phyloP scores from a whole-genome alignment of 2,113 vertebrate species.

The Nerophis ophidion region DNA sequence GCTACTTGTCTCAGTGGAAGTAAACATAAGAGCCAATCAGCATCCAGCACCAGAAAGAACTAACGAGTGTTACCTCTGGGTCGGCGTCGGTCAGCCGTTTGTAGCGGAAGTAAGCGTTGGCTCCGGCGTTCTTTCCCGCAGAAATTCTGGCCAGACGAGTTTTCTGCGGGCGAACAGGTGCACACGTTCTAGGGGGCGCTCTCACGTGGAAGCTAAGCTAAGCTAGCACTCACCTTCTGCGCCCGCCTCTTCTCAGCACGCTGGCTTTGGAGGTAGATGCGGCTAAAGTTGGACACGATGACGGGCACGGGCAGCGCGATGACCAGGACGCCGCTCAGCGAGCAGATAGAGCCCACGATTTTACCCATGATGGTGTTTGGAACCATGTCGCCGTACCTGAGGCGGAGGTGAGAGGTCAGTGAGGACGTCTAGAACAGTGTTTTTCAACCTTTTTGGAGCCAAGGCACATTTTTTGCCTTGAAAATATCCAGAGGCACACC shows the following conservation, averaged over 20 bases:
- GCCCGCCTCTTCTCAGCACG: slow-evolving; percentile 90
- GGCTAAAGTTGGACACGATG: slow-evolving; percentile 98
- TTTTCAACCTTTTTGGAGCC: too few species aligned
- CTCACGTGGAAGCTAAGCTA: background rate
- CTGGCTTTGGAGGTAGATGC: slow-evolving; percentile 98
- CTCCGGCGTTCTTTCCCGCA: slow-evolving; percentile 80
- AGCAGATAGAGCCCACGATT: slow-evolving; percentile 93
- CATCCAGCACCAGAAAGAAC: background rate
- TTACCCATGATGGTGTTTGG: slow-evolving; percentile 97
- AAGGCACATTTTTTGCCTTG: too few species aligned
- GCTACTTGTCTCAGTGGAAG: background rate
- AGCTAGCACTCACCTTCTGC: slow-evolving; percentile 78
- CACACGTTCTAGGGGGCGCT: slow-evolving; percentile 19
- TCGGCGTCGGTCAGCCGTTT: slow-evolving; percentile 80
- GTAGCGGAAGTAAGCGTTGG: slow-evolving; percentile 88
- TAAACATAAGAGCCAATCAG: slow-evolving; percentile 1
- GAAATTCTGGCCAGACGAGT: slow-evolving; percentile 84
- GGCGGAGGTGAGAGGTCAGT: slow-evolving; percentile 17
- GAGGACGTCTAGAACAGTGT: background rate
- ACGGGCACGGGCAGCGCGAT: slow-evolving; percentile 95
- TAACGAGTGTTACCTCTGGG: slow-evolving; percentile 72
- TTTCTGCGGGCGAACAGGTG: slow-evolving; percentile 79
- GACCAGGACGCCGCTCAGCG: slow-evolving; percentile 91
- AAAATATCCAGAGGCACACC: too few species aligned
- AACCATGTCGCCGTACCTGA: slow-evolving; percentile 96